These are phyloP conservation scores for Margaritifera margaritifera DNA, from an alignment of 2,888 invertebrate genomes.

Conservation along the genomic window DNA sequence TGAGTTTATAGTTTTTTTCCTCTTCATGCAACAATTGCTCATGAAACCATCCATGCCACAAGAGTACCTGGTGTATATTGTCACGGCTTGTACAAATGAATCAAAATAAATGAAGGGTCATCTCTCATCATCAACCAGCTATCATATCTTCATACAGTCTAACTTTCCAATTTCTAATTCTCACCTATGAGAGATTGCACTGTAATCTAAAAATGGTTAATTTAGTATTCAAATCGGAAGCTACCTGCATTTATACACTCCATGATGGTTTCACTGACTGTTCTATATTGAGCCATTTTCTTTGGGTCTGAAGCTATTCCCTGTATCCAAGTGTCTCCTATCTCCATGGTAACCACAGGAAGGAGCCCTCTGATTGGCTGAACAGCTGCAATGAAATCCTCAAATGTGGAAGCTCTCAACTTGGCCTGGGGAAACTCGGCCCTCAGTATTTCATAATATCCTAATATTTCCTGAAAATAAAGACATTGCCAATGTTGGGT, in stretches of 20 bases:
- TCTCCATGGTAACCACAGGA: constrained; percentile 52
- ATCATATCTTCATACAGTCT: no score
- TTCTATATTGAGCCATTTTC: constrained; percentile 59
- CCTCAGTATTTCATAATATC: constrained; percentile 59
- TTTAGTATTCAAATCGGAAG: background rate
- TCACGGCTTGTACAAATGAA: no score
- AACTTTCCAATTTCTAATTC: background rate
- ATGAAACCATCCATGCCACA: no score
- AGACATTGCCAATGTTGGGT: no score
- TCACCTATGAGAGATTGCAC: background rate
- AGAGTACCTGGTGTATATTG: no score
- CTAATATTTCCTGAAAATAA: constrained; percentile 56
- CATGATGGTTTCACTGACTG: constrained; percentile 38
- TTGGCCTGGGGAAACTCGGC: constrained; percentile 61
- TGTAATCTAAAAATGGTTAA: background rate
- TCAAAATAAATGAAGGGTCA: background rate
- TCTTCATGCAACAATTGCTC: no score
- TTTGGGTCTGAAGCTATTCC: constrained; percentile 66
- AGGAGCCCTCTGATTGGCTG: constrained; percentile 39
- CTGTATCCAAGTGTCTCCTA: constrained; percentile 70
- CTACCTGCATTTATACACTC: constrained; percentile 43
- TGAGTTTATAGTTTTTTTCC: no score
- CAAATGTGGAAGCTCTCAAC: constrained; percentile 59
- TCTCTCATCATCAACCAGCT: no score
- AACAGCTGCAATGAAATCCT: constrained; percentile 54